Conservation (phyloP, 2,888 invertebrate species). For the Agrotis puta region DNA sequence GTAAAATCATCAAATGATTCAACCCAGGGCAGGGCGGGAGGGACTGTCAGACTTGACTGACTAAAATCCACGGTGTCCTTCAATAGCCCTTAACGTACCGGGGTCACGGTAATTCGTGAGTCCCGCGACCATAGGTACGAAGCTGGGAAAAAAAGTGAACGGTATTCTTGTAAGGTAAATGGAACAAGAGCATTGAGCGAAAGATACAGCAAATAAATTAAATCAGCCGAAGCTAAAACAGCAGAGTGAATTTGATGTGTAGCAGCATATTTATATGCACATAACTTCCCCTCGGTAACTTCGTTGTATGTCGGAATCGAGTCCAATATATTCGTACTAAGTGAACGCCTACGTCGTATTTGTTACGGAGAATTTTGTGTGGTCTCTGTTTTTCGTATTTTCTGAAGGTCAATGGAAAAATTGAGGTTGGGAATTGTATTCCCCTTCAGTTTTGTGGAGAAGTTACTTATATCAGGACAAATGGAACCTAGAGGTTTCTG, state of each 20-base stretch:
- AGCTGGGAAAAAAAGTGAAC: not conserved
- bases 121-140: too few species aligned
- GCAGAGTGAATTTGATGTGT: constrained; percentile 30
- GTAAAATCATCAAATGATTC: too few species aligned
- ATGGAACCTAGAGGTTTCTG: too few species aligned
- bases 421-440: not conserved
- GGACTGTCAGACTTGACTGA: too few species aligned
- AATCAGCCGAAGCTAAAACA: constrained; percentile 8
- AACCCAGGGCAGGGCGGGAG: too few species aligned
- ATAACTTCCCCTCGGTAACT: constrained; percentile 35
- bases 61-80: too few species aligned
- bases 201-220: not conserved
- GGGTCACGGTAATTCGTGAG: too few species aligned
- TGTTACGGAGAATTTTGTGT: constrained; percentile 28
- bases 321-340: constrained; percentile 51
- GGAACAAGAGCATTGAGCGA: not conserved
- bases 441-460: not conserved
- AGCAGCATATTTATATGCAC: constrained; percentile 11
- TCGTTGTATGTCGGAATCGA: constrained; percentile 28
- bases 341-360: constrained; percentile 27
- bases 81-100: too few species aligned
- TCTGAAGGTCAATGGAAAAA: constrained; percentile 14
- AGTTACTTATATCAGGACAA: not conserved
- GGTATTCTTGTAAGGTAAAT: too few species aligned
- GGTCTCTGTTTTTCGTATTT: constrained; percentile 16